A percentile compares a stretch with the other conserved stretches of the same genome.
Conservation (phyloP, 1,140 invertebrate species). For the Drosophila kurseongensis region DNA sequence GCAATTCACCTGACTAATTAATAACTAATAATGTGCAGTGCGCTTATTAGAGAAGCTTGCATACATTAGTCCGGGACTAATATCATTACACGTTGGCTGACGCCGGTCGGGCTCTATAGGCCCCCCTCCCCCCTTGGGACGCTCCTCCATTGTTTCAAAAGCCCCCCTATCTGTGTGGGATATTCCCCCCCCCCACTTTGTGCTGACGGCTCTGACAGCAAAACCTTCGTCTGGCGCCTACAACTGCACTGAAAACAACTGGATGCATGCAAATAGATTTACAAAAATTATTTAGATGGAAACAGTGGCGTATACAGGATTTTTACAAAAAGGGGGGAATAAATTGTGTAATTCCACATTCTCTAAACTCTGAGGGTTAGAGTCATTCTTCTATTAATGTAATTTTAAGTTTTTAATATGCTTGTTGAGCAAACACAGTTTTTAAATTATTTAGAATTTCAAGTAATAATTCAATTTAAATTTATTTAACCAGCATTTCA, state of each 20-base stretch:
- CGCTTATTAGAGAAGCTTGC: conserved; percentile 73
- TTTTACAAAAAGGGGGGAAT: too few species aligned
- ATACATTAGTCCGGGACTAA: conserved; percentile 75
- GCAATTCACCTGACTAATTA: conserved; percentile 69
- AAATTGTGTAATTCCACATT: too few species aligned
- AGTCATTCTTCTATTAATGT: too few species aligned
- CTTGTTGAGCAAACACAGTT: too few species aligned
- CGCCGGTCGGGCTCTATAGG: not conserved
- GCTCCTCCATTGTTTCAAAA: not conserved
- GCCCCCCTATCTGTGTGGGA: not conserved
- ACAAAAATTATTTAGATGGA: too few species aligned
- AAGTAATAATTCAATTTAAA: too few species aligned
- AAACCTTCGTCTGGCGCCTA: conserved; percentile 6
- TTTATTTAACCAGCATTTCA: too few species aligned
- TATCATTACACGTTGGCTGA: conserved; percentile 62
- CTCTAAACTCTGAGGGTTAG: too few species aligned
- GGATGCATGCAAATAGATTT: too few species aligned
- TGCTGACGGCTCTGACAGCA: conserved; percentile 23
- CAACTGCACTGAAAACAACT: not conserved
- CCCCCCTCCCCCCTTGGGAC: not conserved
- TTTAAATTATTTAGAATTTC: too few species aligned
- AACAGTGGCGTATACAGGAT: too few species aligned
- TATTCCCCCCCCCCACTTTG: not conserved
- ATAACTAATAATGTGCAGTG: conserved; percentile 82
- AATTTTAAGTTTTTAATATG: too few species aligned